These are phyloP conservation scores for Drosophila hydei DNA, from an alignment of 1,140 invertebrate genomes.

Conservation along the genomic window DNA sequence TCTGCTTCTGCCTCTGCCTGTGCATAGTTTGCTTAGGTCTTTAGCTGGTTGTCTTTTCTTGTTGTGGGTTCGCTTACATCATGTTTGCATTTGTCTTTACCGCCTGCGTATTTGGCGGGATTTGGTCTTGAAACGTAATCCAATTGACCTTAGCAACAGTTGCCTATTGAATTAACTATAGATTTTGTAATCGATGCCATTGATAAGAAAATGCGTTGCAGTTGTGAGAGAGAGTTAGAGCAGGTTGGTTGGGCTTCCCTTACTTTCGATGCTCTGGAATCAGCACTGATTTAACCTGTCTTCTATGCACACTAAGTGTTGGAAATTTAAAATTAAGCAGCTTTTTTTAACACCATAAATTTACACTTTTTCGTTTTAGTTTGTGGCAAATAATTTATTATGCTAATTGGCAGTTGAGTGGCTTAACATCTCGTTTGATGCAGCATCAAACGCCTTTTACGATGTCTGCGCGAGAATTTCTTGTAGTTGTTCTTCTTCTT, in stretches of 20 bases:
- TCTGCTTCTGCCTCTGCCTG: not conserved
- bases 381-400: conserved; percentile 19
- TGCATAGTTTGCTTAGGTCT: conserved; percentile 54
- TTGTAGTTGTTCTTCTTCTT: conserved; percentile 19
- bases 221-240: too few species aligned
- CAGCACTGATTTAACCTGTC: too few species aligned
- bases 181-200: conserved; percentile 10
- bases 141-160: conserved; percentile 59
- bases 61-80: conserved; percentile 54
- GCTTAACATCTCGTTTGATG: conserved; percentile 39
- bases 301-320: too few species aligned
- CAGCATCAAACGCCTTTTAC: conserved; percentile 28
- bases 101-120: conserved; percentile 32
- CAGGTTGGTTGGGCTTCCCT: too few species aligned
- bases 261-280: too few species aligned
- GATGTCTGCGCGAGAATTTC: conserved; percentile 37
- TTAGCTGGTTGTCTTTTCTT: conserved; percentile 34
- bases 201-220: conserved; percentile 1
- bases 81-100: conserved; percentile 65
- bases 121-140: conserved; percentile 62
- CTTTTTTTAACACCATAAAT: not conserved
- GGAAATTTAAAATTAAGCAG: conserved; percentile 22
- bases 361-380: conserved; percentile 22
- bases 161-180: conserved; percentile 20
- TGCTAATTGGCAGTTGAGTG: conserved; percentile 41